A percentile compares a stretch with the other conserved stretches of the same genome.
Conservation (phyloP, 2,797 vertebrate species). For the Galagoides demidoff region DNA sequence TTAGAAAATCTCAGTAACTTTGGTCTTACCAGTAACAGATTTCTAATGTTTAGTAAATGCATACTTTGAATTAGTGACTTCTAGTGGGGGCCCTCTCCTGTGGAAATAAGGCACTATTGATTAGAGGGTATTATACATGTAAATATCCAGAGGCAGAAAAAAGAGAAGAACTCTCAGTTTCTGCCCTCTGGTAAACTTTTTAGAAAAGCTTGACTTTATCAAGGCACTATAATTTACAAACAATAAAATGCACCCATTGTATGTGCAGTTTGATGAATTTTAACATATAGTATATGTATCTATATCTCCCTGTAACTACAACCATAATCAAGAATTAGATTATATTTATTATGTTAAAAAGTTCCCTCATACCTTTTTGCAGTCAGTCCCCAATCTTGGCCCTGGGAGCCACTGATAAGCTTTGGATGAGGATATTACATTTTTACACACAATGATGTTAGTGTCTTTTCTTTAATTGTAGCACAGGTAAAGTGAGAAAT, state of each 20-base stretch:
- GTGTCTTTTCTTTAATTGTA: neutral
- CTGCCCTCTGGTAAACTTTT: constrained; percentile 6
- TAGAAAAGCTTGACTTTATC: neutral
- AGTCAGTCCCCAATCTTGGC: neutral
- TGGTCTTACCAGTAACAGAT: neutral
- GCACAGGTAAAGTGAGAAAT: neutral
- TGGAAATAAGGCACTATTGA: neutral
- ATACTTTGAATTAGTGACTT: neutral
- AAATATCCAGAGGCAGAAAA: neutral
- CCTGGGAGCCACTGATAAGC: neutral
- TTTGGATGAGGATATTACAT: neutral
- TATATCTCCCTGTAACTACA: neutral
- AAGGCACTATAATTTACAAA: constrained; percentile 25
- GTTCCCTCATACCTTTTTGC: neutral
- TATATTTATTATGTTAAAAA: neutral
- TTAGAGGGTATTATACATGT: neutral
- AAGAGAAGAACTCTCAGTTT: constrained; percentile 6
- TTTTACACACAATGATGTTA: neutral
- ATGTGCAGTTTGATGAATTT: constrained; percentile 1
- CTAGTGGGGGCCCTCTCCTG: neutral
- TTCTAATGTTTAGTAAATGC: neutral
- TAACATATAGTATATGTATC: neutral
- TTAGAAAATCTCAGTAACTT: neutral
- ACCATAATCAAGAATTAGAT: neutral
- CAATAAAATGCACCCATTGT: neutral